Evolutionary conservation across 2,888 invertebrate species (phyloP), one percentile per base, ranked within the genome.

Genomic region (Calliphora vomitoria): DNA sequence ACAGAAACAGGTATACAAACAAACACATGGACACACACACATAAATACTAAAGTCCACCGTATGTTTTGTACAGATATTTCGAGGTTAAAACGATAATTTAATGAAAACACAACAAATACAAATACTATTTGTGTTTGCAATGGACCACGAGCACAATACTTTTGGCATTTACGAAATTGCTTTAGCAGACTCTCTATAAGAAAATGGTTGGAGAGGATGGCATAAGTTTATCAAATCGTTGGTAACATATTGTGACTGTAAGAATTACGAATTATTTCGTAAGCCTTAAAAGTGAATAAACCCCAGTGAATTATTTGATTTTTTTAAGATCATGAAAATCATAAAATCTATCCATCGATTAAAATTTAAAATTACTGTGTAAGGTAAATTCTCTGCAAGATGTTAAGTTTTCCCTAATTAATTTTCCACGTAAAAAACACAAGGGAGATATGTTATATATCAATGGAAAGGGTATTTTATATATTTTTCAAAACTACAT

Each of bases 11-110:
- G 58, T 13, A 68, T 10, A 6, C 13, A 64, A 47, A 53, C 44
- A 50, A 5, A 76, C 60, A 60, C 25, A 62, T 44, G 18, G n/a
- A 13, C 13, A 25, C 25, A 25, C 62, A 3, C 5, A 41, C 10
- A 44, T 8, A 31, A 35, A 74, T 38, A 66, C 72, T 35, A 58
- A 55, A 3, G 15, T 44, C 2, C 35, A 47, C 13, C 15, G 50
- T 31, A 41, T 25, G n/a, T 66, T 41, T 53, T 15, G 18, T 15
- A 53, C 60, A 72, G 50, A 60, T 74, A 68, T 72, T 86, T 82
- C 50, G 82, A 82, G 86, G 86, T 79, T 78, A 82, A 75, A 62
- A 55, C 72, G 72, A 86, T 72, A 86, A 79, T 68, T 79, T 82
- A 82, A 86, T 79, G 82, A 86, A 82, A 86, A 76, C 60, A 50